A percentile compares a stretch with the other conserved stretches of the same genome.
phyloP scores from a whole-genome alignment of 2,888 invertebrate genomes.

The Cataglyphis albicans region DNA sequence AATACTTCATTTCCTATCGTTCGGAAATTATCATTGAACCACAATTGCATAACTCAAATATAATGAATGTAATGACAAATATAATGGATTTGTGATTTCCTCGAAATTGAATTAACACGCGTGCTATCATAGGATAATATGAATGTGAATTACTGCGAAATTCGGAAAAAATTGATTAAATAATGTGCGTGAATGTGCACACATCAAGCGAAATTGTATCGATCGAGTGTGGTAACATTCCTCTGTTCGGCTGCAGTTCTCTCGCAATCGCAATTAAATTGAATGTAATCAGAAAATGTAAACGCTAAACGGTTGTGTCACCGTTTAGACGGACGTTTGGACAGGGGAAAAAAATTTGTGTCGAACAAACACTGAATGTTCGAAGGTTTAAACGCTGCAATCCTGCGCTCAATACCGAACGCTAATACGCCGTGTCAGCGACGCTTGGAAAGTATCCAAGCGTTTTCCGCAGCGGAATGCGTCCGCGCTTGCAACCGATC shows the following conservation, averaged over 20 bases:
- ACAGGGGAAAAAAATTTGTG: constrained; percentile 4
- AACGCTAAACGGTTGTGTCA: constrained; percentile 3
- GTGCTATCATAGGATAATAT: neutral
- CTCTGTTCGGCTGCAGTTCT: neutral
- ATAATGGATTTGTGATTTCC: neutral
- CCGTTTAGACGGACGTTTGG: neutral
- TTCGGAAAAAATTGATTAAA: neutral
- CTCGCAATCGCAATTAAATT: neutral
- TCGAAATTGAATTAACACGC: constrained; percentile 15
- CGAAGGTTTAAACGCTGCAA: constrained; percentile 12
- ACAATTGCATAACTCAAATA: constrained; percentile 5
- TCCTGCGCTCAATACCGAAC: constrained; percentile 10
- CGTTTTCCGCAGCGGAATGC: neutral
- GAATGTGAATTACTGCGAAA: neutral
- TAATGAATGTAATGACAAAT: neutral
- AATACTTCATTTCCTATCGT: neutral
- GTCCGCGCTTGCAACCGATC: constrained; percentile 1
- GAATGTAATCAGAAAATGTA: constrained; percentile 2
- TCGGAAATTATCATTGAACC: neutral
- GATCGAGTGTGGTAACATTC: neutral
- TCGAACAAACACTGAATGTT: neutral
- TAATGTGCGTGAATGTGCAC: neutral
- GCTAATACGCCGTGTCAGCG: neutral
- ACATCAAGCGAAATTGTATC: constrained; percentile 7
- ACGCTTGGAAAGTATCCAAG: constrained; percentile 27